These are phyloP conservation scores for Thomomys bottae DNA, from an alignment of 2,113 vertebrate species.

Conservation along the genomic window DNA sequence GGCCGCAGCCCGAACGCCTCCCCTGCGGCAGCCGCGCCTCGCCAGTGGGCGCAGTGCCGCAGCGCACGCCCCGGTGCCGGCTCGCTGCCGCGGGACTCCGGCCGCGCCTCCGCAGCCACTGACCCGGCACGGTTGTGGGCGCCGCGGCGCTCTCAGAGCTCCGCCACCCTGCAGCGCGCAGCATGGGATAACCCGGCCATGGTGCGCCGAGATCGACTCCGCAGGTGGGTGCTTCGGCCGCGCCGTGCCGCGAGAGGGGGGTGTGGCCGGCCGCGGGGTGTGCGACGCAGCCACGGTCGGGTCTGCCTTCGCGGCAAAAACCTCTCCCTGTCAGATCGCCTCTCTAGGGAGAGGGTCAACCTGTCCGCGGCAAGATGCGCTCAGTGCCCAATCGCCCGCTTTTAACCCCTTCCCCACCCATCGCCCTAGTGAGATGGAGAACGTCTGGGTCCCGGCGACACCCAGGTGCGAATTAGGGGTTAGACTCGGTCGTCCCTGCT, in stretches of 20 bases:
- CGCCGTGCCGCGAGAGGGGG: neutral
- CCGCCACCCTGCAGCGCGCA: conserved; percentile 33
- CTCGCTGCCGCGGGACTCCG: neutral
- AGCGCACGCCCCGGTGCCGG: conserved; percentile 36
- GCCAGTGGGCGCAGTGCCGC: conserved; percentile 53
- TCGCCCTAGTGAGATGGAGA: too few relatives aligned
- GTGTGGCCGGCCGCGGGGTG: conserved; percentile 40
- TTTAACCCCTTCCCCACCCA: too few relatives aligned
- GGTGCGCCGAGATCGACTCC: conserved; percentile 80
- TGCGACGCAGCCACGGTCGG: conserved; percentile 40
- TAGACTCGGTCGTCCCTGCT: neutral
- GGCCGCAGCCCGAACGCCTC: neutral
- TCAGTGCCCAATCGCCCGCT: too few relatives aligned
- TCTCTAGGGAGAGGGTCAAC: too few relatives aligned
- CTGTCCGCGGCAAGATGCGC: neutral
- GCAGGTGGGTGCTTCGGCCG: conserved; percentile 71
- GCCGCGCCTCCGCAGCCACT: neutral
- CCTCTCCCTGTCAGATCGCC: neutral
- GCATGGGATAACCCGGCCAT: conserved; percentile 76
- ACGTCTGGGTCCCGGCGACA: neutral
- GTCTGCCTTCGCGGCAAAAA: neutral
- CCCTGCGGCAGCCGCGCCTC: conserved; percentile 73
- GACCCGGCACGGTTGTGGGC: conserved; percentile 9
- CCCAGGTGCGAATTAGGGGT: neutral
- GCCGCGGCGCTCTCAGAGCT: conserved; percentile 9